phyloP scores from a whole-genome alignment of 2,113 vertebrate genomes.

The Gasterosteus nipponicus region DNA sequence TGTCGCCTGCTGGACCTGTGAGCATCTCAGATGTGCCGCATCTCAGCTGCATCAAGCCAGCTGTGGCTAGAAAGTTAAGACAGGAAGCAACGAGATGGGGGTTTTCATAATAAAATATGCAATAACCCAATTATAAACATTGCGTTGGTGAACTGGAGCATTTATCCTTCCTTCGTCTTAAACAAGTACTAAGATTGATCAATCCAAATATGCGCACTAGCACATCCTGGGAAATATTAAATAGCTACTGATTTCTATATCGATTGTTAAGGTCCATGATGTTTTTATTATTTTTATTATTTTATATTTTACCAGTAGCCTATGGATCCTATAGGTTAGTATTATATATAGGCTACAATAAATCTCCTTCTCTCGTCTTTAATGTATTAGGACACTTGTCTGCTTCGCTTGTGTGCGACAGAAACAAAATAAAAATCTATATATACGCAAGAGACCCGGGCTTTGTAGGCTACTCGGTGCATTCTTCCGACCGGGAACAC shows the following conservation, averaged over 20 bases:
- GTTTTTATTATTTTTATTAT: not conserved
- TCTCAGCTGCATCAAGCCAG: conserved; percentile 53
- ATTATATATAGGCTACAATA: not conserved
- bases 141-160: not conserved
- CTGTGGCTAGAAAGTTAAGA: accelerated
- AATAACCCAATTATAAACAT: too few relatives aligned
- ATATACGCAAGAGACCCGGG: conserved; percentile 19
- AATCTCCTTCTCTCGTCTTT: not conserved
- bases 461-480: not conserved
- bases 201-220: not conserved
- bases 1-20: conserved; percentile 53
- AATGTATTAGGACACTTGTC: not conserved
- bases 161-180: not conserved
- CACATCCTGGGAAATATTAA: not conserved
- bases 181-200: not conserved
- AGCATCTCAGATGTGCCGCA: conserved; percentile 72
- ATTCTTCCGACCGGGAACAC: conserved; percentile 61
- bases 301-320: not conserved
- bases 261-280: not conserved
- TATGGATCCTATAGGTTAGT: not conserved
- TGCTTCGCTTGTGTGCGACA: not conserved
- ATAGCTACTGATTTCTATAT: not conserved
- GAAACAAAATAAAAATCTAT: not conserved
- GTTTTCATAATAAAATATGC: conserved; percentile 55
- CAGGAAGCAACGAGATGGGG: conserved; percentile 21